Base-by-base conservation (phyloP, 2,113 vertebrate genomes). In the Delphinus delphis region DNA sequence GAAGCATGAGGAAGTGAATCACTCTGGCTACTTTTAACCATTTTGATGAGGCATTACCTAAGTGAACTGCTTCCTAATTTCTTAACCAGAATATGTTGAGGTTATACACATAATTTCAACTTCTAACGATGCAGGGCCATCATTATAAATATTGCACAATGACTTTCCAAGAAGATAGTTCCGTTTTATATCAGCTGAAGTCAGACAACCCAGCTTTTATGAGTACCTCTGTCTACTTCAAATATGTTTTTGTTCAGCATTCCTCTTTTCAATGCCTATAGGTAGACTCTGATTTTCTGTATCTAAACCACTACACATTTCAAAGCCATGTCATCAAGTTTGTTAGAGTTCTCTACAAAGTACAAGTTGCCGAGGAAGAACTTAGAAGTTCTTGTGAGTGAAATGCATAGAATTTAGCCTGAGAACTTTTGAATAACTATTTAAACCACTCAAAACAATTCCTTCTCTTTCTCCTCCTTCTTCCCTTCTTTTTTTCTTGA, bases 51-150 rank as follows among this genome's bases (percentile, higher is more conserved):
- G 21, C 13, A 85, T 67, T 79, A 85, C 47, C 14, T 77, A 88
- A 85, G 84, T 53, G 41, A 94, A 77, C 50, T 67, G 4, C 81
- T 96, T 87, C 68, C 53, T 95, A 84, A 67, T 38, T 55, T 96
- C 65, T 76, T 93, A 47, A 76, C 47, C 41, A 71, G 65, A 94
- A 53, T 88, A 85, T 86, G 14, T 31, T 93, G 55, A 97, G 20
- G 23, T 63, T 70, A 79, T 12, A 73, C 36, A 60, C 21, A 36
- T 79, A 89, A 77, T 53, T 81, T 93, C 76, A 85, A 21, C 38
- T 86, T 97, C n/a, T 86, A 74, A 63, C 28, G 28, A 90, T 20
- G 18, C 17, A 95, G 65, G 28, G 8, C 17, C n/a, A 44, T 41
- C 20, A 50, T 73, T 88, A 53, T 88, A 86, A 91, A 88, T 76